phyloP scores from a whole-genome alignment of 2,113 vertebrate genomes.

The Phylloscopus trochilus region DNA sequence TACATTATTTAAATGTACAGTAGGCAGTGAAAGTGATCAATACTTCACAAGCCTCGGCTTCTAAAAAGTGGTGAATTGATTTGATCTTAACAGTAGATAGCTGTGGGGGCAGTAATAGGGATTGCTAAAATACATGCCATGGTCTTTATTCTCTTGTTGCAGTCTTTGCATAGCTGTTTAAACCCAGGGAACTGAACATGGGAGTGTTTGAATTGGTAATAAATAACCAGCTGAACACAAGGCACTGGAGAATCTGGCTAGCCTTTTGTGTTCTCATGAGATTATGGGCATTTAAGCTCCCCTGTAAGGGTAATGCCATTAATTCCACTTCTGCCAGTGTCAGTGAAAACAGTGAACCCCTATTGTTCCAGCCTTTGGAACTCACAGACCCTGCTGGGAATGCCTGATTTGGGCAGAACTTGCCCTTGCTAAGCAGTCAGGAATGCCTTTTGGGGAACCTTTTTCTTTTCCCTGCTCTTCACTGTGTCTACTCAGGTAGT shows the following conservation, averaged over 20 bases:
- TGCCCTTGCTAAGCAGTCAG: neutral
- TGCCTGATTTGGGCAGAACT: neutral
- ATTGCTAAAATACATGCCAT: neutral
- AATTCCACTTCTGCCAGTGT: neutral
- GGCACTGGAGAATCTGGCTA: neutral
- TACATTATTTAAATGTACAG: conserved; percentile 66
- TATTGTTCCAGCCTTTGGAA: neutral
- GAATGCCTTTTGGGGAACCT: neutral
- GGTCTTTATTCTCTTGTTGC: neutral
- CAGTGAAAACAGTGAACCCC: neutral
- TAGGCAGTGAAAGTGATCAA: conserved; percentile 39
- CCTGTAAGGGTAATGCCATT: neutral
- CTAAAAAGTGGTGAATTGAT: neutral
- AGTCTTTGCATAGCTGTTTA: neutral
- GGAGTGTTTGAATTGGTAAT: neutral
- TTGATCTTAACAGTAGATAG: neutral
- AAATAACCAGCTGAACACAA: neutral
- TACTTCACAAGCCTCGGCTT: conserved; percentile 14
- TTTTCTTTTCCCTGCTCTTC: neutral
- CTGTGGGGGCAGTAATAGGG: neutral
- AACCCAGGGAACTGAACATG: neutral
- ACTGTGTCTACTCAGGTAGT: neutral
- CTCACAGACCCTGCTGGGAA: neutral
- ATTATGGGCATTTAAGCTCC: neutral
- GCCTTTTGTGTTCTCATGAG: neutral